Evolutionary conservation across 2,888 invertebrate species (phyloP).

Genomic region (Neuroscelio doddi): DNA sequence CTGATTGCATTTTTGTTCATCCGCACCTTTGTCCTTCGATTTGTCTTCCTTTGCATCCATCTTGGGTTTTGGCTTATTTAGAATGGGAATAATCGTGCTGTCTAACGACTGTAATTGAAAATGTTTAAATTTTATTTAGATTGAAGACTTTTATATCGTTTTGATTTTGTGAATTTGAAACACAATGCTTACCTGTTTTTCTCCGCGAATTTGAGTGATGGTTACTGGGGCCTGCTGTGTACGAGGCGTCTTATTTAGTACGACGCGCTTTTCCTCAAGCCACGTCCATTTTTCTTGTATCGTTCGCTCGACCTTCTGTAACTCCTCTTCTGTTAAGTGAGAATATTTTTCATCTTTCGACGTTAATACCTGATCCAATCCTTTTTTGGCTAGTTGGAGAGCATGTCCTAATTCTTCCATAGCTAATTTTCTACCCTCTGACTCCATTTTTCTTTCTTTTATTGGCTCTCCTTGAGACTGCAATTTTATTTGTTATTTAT

Average conservation of each 20-base stretch:
- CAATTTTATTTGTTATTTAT: constrained; percentile 65
- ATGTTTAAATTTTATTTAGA: too few species aligned
- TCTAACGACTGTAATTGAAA: constrained; percentile 73
- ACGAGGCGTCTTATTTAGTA: constrained; percentile 78
- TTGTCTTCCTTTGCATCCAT: constrained; percentile 76
- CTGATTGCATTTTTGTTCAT: constrained; percentile 62
- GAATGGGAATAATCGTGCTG: constrained; percentile 77
- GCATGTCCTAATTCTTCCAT: constrained; percentile 86
- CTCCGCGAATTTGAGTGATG: constrained; percentile 84
- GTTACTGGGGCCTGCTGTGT: constrained; percentile 85
- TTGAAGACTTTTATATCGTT: too few species aligned
- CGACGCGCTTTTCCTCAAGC: constrained; percentile 84
- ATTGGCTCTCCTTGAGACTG: constrained; percentile 92
- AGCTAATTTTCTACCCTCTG: constrained; percentile 83
- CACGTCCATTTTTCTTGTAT: constrained; percentile 77
- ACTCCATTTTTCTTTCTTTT: constrained; percentile 86
- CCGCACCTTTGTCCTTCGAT: constrained; percentile 67
- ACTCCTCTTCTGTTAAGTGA: constrained; percentile 87
- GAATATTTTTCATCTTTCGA: constrained; percentile 81
- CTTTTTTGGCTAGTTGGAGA: constrained; percentile 87
- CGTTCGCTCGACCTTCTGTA: constrained; percentile 84
- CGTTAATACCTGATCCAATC: constrained; percentile 79
- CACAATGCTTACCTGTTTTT: constrained; percentile 80
- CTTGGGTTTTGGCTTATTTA: constrained; percentile 94
- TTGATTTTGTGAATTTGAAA: too few species aligned